phyloP scores from a whole-genome alignment of 2,888 invertebrate genomes.

The Anoplius nigerrimus region DNA sequence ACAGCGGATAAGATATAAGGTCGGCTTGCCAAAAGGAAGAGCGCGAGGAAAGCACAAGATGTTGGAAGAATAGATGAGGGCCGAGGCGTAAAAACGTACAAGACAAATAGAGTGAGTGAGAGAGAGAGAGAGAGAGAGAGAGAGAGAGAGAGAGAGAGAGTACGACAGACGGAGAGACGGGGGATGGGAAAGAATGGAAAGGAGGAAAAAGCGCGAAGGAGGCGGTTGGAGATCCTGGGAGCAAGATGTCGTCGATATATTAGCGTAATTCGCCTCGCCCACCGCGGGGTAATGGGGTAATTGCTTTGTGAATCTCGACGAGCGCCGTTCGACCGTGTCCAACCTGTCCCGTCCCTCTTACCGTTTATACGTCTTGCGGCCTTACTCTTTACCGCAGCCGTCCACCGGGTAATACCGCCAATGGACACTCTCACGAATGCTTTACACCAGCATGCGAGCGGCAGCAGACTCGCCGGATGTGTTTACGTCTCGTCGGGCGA shows the following conservation, averaged over 20 bases:
- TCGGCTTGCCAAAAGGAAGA: no score
- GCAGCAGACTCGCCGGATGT: not conserved
- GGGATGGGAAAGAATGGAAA: not conserved
- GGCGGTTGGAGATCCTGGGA: conserved; percentile 19
- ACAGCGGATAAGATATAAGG: no score
- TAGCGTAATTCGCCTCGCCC: conserved; percentile 57
- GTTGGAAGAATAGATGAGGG: conserved; percentile 1
- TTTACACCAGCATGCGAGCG: conserved; percentile 25
- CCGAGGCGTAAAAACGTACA: not conserved
- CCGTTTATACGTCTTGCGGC: conserved; percentile 39
- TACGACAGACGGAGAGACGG: not conserved
- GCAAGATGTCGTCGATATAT: conserved; percentile 59
- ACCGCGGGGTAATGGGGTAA: conserved; percentile 60
- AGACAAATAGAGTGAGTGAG: not conserved
- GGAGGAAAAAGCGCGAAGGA: conserved; percentile 25
- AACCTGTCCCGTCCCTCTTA: conserved; percentile 30
- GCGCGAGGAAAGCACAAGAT: not conserved
- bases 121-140: not conserved
- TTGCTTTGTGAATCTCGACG: conserved; percentile 58
- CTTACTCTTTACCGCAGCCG: conserved; percentile 20
- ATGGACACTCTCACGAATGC: conserved; percentile 28
- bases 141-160: not conserved
- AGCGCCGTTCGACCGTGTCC: conserved; percentile 31
- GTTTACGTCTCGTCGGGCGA: conserved; percentile 3
- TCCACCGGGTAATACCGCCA: conserved; percentile 27